Evolutionary conservation across 1,140 invertebrate species (phyloP).

Genomic region (Euura lappo): DNA sequence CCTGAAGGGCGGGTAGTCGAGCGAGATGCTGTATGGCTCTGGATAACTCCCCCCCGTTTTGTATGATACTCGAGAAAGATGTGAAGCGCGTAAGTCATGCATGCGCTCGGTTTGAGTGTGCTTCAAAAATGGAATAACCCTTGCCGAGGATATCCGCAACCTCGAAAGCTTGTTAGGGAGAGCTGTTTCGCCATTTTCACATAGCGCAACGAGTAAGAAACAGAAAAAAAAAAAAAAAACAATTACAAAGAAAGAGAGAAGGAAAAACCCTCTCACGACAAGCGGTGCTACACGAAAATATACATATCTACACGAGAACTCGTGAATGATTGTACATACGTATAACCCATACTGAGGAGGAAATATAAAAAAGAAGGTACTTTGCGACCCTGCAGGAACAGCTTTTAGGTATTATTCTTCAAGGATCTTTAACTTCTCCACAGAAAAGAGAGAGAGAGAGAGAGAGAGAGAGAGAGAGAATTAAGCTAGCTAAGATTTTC

Average conservation of each 20-base stretch:
- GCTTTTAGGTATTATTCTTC: no score
- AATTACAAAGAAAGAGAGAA: background rate
- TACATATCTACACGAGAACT: no score
- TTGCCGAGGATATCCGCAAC: background rate
- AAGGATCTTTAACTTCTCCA: no score
- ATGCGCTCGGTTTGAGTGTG: background rate
- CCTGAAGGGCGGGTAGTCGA: background rate
- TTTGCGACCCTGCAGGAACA: no score
- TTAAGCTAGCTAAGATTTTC: no score
- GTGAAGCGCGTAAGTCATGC: constrained; percentile 2
- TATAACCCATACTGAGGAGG: no score
- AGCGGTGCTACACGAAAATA: background rate
- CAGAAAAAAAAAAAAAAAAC: background rate
- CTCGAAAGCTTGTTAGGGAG: background rate
- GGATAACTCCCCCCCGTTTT: background rate
- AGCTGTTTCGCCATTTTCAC: background rate
- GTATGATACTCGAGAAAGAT: background rate
- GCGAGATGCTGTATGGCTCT: background rate
- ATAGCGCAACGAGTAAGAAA: background rate
- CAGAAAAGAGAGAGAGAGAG: no score
- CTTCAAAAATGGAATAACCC: background rate
- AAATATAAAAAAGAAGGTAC: no score
- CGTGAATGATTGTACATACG: no score
- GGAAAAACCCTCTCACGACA: background rate
- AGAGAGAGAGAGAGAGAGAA: no score